Conservation (phyloP, 2,888 invertebrate genomes). For the Hemistola chrysoprasaria region DNA sequence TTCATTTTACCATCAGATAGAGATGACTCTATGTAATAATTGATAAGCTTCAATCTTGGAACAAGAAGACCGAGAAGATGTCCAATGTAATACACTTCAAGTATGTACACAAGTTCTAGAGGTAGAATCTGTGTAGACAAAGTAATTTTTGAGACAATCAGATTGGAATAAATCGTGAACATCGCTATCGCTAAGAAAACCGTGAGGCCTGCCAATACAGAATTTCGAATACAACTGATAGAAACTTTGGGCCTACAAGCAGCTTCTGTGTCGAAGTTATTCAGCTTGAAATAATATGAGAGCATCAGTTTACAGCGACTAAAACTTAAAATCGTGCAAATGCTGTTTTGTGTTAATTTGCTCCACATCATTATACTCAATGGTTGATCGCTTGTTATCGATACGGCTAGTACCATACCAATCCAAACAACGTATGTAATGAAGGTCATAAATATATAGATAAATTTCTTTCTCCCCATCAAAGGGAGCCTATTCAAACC, state of each 20-base stretch:
- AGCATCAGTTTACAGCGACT: slow-evolving; percentile 40
- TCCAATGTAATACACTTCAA: slow-evolving; percentile 51
- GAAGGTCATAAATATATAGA: slow-evolving; percentile 29
- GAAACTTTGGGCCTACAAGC: slow-evolving; percentile 44
- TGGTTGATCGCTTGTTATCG: not conserved
- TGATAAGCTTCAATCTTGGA: slow-evolving; percentile 50
- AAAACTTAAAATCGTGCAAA: slow-evolving; percentile 36
- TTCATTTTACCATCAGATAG: slow-evolving; percentile 33
- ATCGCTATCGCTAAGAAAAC: slow-evolving; percentile 22
- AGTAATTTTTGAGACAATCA: slow-evolving; percentile 9
- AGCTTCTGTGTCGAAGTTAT: slow-evolving; percentile 47
- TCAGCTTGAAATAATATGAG: slow-evolving; percentile 43
- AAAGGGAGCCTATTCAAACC: slow-evolving; percentile 45
- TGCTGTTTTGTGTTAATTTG: slow-evolving; percentile 27
- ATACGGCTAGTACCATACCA: slow-evolving; percentile 4
- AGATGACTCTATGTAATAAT: slow-evolving; percentile 48
- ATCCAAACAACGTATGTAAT: slow-evolving; percentile 29
- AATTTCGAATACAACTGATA: slow-evolving; percentile 38
- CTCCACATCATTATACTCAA: not conserved
- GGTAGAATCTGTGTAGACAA: slow-evolving; percentile 26
- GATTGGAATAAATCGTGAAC: slow-evolving; percentile 15
- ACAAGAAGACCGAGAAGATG: slow-evolving; percentile 51
- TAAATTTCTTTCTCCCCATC: slow-evolving; percentile 29
- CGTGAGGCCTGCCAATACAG: slow-evolving; percentile 31
- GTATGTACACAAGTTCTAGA: slow-evolving; percentile 33